phyloP scores from a whole-genome alignment of 1,140 invertebrate species.

The Bathynomus jamesi region DNA sequence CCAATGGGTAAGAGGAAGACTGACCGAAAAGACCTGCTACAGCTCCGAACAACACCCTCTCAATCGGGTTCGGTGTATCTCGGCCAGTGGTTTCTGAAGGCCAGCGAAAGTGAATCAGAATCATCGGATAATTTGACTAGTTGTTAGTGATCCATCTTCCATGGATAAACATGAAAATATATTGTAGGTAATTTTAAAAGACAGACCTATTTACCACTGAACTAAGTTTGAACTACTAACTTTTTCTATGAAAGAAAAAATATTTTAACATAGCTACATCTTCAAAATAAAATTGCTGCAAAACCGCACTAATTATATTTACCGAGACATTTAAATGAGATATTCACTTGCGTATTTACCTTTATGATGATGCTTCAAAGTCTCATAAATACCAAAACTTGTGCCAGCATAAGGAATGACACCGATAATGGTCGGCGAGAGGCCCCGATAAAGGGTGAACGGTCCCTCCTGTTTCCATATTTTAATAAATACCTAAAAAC shows the following conservation, averaged over 20 bases:
- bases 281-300: too few species aligned
- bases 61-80: conserved; percentile 49
- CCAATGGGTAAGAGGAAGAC: conserved; percentile 87
- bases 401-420: conserved; percentile 95
- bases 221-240: too few species aligned
- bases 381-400: conserved; percentile 96
- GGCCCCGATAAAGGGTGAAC: conserved; percentile 73
- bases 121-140: too few species aligned
- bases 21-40: conserved; percentile 89
- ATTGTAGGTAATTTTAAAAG: too few species aligned
- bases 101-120: too few species aligned
- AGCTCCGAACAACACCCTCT: conserved; percentile 68
- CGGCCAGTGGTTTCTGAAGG: conserved; percentile 9
- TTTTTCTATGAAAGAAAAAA: too few species aligned
- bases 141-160: too few species aligned
- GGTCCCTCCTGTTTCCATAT: conserved; percentile 75
- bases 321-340: too few species aligned
- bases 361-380: conserved; percentile 70
- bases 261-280: too few species aligned
- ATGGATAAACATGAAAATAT: too few species aligned
- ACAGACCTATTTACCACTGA: too few species aligned
- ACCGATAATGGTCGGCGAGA: conserved; percentile 81
- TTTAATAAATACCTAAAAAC: conserved; percentile 65
- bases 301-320: too few species aligned
- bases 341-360: conserved; percentile 52